Evolutionary conservation across 2,888 invertebrate genomes (phyloP).

Genomic region (Brachyopa scutellaris): DNA sequence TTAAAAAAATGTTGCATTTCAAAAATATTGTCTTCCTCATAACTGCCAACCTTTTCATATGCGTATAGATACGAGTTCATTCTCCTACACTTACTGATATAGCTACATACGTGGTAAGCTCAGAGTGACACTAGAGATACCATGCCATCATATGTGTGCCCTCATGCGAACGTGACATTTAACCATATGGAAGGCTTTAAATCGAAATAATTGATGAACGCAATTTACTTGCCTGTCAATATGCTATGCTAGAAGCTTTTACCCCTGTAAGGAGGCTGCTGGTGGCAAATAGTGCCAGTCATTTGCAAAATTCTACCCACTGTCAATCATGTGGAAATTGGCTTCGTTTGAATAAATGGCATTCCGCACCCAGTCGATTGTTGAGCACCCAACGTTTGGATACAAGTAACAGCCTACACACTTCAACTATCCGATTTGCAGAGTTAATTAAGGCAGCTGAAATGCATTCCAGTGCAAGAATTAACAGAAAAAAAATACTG

Average conservation of each 20-base stretch:
- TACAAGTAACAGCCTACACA: slow-evolving; percentile 4
- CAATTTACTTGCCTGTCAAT: slow-evolving; percentile 6
- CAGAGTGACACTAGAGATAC: no score
- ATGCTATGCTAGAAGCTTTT: background rate
- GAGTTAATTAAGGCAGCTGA: slow-evolving; percentile 57
- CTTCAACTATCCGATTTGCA: slow-evolving; percentile 13
- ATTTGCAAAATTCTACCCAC: slow-evolving; percentile 23
- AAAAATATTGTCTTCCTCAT: no score
- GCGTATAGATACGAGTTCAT: no score
- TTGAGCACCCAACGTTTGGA: slow-evolving; percentile 14
- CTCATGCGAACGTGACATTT: slow-evolving; percentile 51
- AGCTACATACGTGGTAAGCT: no score
- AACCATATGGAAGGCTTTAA: slow-evolving; percentile 39
- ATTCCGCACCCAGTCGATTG: slow-evolving; percentile 23
- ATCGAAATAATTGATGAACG: slow-evolving; percentile 56
- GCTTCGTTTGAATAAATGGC: slow-evolving; percentile 66
- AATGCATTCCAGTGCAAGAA: slow-evolving; percentile 46
- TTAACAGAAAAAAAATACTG: slow-evolving; percentile 38
- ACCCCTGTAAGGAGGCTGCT: background rate
- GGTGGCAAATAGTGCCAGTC: slow-evolving; percentile 40
- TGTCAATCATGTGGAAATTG: slow-evolving; percentile 59
- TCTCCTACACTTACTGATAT: no score
- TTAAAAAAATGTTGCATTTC: no score
- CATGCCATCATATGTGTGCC: background rate
- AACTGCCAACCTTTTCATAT: no score